phyloP scores from a whole-genome alignment of 2,888 invertebrate genomes.

The Punctoribates punctum region DNA sequence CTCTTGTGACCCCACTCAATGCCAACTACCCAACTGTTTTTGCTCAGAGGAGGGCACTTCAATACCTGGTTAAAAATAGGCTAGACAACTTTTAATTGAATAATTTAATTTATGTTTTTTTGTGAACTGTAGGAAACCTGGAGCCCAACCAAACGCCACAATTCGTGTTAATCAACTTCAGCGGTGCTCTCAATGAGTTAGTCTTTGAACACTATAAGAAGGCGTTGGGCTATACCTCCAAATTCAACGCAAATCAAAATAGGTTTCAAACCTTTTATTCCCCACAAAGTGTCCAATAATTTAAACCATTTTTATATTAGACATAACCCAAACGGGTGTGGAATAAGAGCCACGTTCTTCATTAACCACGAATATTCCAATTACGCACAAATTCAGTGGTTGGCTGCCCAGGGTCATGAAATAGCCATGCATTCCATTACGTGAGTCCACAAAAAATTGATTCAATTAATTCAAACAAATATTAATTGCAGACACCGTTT shows the following conservation, averaged over 20 bases:
- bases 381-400: conserved; percentile 84
- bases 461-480: conserved; percentile 14
- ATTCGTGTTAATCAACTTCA: conserved; percentile 86
- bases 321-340: conserved; percentile 79
- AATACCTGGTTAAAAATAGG: conserved; percentile 62
- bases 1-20: conserved; percentile 70
- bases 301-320: conserved; percentile 13
- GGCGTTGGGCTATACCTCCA: conserved; percentile 71
- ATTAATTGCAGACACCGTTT: conserved; percentile 46
- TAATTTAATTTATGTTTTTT: not conserved
- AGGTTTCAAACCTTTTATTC: not conserved
- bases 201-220: conserved; percentile 82
- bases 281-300: not conserved
- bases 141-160: conserved; percentile 84
- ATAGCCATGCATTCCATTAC: conserved; percentile 83
- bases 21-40: conserved; percentile 80
- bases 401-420: conserved; percentile 85
- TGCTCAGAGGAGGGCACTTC: conserved; percentile 85
- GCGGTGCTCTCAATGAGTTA: conserved; percentile 86
- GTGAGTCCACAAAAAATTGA: conserved; percentile 58
- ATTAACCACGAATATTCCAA: conserved; percentile 86
- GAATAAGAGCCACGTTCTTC: conserved; percentile 86
- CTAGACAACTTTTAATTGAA: not conserved
- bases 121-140: conserved; percentile 59
- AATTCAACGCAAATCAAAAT: conserved; percentile 50